Evolutionary conservation across 2,888 invertebrate genomes (phyloP), one percentile per base, ranked within the genome.

Genomic region (Callimorpha dominula): DNA sequence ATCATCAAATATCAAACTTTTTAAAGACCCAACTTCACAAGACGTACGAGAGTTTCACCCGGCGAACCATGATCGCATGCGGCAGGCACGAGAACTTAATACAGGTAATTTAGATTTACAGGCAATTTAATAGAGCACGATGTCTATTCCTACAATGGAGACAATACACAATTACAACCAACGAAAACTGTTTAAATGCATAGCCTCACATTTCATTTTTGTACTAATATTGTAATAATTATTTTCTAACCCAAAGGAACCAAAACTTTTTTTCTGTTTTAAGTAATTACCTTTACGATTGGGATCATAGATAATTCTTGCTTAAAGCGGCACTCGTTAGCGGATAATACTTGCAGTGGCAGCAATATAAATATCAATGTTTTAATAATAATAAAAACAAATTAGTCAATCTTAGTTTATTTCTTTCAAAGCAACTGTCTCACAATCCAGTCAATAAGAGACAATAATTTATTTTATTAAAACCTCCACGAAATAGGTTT

Each of bases 1-100:
- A 98, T 96, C 97, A 98, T 83, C 98, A 99, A 93, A 97, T 98
- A 78, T 97, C 97, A 0, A 95, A 97, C 80, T 97, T 97, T 80
- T 89, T 99, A 66, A 97, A 98, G 89, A 95, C 96, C 69, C 97
- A 97, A 79, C 88, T 99, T 9, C 95, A 97, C 76, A 96, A 97
- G 60, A 96, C 97, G 8, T 98, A 98, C 86, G 94, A 97, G 77
- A 93, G 95, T 4, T 98, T 98, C 85, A 96, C 97, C 70, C 93
- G 95, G 76, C 90, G 96, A 4, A 90, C 97, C 0, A 96, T 98
- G 87, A 87, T 83, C 0, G 97, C 97, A 3, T 98, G 98, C 85
- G 96, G 96, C 4, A 94, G 97, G 60, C 96, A 91, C 6, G 94
- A 94, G 52, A 89, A 93, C 50, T 85, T 95, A 11, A 93, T 92